Base-by-base conservation (phyloP, 2,888 invertebrate species). In the Acleris literana region DNA sequence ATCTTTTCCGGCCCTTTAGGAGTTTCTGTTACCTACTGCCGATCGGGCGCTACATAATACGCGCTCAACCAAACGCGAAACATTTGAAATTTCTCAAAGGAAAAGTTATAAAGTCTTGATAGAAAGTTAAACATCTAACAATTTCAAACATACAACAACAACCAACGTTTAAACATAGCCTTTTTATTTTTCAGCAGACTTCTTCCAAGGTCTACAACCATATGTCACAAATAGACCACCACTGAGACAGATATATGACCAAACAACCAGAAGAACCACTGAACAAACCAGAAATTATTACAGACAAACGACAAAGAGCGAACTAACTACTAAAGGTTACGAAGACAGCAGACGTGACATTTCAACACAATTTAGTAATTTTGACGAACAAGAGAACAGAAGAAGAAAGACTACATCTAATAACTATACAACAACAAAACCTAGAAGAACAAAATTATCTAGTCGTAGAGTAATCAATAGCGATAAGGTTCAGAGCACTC, bases 161-260 rank as follows among this genome's bases (percentile, higher is more conserved):
- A 25, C 25, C 6, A 3, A 33, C 3, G 18, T 4, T 51, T 33
- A n/a, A 20, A 44, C n/a, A 7, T 39, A 39, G 29, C 3, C 0
- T 56, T 60, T 29, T 48, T 5, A 22, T 33, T 55, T 58, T 46
- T 5, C 54, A 43, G 49, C 85, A 88, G 90, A 90, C 74, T 73
- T 88, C 57, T 76, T 87, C 60, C 81, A 85, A 75, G 81, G 80
- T 1, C 69, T 88, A 4, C 85, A 85, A 61, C 79, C 86, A 0
- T 70, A 80, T 2, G 63, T 82, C 2, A 82, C 83, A 29, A 74
- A 77, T 0, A 71, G 72, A 22, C 70, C 73, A 20, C 58, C 43
- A 66, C 71, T 3, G 76, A 77, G 1, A 71, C 66, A 59, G 64
- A 71, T 64, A 63, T 70, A 5, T 66, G 59, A 60, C 57, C 67